phyloP scores from a whole-genome alignment of 2,797 vertebrate species.

The Protosalanx chinensis region DNA sequence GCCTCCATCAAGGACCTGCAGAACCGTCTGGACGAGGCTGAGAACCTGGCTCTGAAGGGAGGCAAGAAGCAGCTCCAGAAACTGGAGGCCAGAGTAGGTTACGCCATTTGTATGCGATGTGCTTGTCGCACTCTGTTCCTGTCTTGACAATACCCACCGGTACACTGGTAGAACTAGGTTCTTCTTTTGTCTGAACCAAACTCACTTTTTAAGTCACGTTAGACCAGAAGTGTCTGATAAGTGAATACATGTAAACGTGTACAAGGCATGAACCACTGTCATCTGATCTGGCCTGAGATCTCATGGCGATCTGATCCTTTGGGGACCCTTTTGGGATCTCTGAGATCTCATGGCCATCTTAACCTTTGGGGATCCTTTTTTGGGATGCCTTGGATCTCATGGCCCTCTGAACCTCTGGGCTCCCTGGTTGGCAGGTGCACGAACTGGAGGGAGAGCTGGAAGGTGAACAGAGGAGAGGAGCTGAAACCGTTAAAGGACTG shows the following conservation, averaged over 20 bases:
- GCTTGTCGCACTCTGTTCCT: too few relatives aligned
- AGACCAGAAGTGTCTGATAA: too few relatives aligned
- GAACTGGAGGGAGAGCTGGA: slow-evolving; percentile 78
- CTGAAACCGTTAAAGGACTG: slow-evolving; percentile 68
- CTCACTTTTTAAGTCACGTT: too few relatives aligned
- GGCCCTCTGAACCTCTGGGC: neutral
- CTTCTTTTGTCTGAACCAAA: too few relatives aligned
- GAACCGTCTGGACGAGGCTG: slow-evolving; percentile 74
- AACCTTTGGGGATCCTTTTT: too few relatives aligned
- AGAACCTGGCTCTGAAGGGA: slow-evolving; percentile 77
- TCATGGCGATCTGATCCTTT: neutral
- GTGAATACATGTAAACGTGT: neutral
- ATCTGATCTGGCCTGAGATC: neutral
- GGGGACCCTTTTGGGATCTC: neutral
- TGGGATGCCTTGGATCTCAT: neutral
- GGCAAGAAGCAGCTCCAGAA: slow-evolving; percentile 80
- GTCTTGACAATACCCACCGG: too few relatives aligned
- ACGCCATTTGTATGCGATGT: neutral
- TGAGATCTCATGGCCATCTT: neutral
- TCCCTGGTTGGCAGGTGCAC: slow-evolving; percentile 60
- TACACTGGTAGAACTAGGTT: too few relatives aligned
- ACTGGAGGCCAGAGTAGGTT: slow-evolving; percentile 65
- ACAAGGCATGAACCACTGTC: neutral
- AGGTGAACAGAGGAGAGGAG: slow-evolving; percentile 69
- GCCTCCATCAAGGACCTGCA: slow-evolving; percentile 77